Evolutionary conservation across 2,113 vertebrate genomes (phyloP), one percentile per base, ranked within the genome.

Genomic region (Odocoileus hemionus): DNA sequence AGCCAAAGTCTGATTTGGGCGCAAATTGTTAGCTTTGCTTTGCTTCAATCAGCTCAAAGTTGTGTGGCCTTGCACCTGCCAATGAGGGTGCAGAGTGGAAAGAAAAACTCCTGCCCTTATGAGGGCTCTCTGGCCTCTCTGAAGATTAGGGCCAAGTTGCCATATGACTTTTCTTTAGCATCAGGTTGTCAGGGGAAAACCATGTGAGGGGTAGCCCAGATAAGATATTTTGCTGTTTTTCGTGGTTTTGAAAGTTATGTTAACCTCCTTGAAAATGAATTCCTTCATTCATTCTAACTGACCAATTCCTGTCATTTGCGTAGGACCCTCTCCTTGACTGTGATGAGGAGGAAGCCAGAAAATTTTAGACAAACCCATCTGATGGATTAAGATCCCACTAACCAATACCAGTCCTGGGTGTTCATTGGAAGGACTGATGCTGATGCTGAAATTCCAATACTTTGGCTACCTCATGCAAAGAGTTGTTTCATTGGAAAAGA

Each of bases 1-100:
- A 97, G 97, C 45, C 54, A 58, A n/a, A 91, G n/a, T n/a, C 64
- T 84, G 54, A 79, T 55, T 94, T 88, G n/a, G 61, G 78, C 87
- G 58, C 30, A 87, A 30, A 60, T 14, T 39, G n/a, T 92, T 93
- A 21, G 21, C 17, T 96, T 96, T 95, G 52, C 54, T 67, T 17
- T 9, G 26, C 64, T 93, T 96, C 74, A 85, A 8, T 97, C 90
- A 55, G n/a, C 30, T 33, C n/a, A 28, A 47, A 96, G 36, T 64
- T 74, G 26, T 61, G 30, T 76, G 54, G 84, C 23, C 76, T 64
- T 14, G 33, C 0, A 11, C 52, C 67, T 60, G 78, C 76, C 83
- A 23, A 23, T 10, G 43, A 92, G 7, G 28, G 28, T 39, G 15
- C 26, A 9, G 28, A 45, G 36, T 19, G 50, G 45, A 36, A 17